phyloP scores from a whole-genome alignment of 2,888 invertebrate genomes.

The Leucophenga montana region DNA sequence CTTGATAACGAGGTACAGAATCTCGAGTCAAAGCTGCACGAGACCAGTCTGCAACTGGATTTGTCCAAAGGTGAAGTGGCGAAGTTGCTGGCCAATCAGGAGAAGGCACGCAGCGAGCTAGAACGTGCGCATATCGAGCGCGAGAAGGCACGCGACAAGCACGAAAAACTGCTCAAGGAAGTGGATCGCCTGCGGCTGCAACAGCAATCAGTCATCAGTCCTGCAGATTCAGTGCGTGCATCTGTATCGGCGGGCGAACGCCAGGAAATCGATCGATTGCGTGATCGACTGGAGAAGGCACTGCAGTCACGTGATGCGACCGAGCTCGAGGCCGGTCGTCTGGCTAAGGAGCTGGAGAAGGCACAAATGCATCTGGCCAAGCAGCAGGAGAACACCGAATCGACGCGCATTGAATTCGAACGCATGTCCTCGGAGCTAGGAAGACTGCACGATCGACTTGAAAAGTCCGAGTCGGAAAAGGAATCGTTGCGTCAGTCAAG shows the following conservation, averaged over 20 bases:
- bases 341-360: slow-evolving; percentile 90
- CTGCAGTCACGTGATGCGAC: slow-evolving; percentile 83
- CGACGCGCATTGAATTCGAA: slow-evolving; percentile 88
- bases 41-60: slow-evolving; percentile 86
- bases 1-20: slow-evolving; percentile 84
- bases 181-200: slow-evolving; percentile 77
- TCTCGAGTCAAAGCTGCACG: slow-evolving; percentile 84
- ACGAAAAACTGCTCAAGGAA: slow-evolving; percentile 84
- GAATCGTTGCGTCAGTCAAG: slow-evolving; percentile 82
- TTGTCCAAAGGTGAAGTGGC: slow-evolving; percentile 84
- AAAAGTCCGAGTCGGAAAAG: slow-evolving; percentile 84
- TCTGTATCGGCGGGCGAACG: slow-evolving; percentile 77
- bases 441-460: slow-evolving; percentile 86
- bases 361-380: slow-evolving; percentile 88
- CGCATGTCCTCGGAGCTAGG: slow-evolving; percentile 87
- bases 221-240: slow-evolving; percentile 73
- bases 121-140: slow-evolving; percentile 91
- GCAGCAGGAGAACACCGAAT: slow-evolving; percentile 87
- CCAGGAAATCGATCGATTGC: slow-evolving; percentile 86
- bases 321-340: slow-evolving; percentile 87
- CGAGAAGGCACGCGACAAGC: slow-evolving; percentile 89
- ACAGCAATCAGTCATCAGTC: slow-evolving; percentile 74
- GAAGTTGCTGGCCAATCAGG: slow-evolving; percentile 83
- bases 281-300: slow-evolving; percentile 90
- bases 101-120: slow-evolving; percentile 85